Percentiles rank a stretch among this genome's conserved stretches.
Evolutionary conservation across 2,888 invertebrate species (phyloP).

Genomic region (Himalopsyche tibetana): DNA sequence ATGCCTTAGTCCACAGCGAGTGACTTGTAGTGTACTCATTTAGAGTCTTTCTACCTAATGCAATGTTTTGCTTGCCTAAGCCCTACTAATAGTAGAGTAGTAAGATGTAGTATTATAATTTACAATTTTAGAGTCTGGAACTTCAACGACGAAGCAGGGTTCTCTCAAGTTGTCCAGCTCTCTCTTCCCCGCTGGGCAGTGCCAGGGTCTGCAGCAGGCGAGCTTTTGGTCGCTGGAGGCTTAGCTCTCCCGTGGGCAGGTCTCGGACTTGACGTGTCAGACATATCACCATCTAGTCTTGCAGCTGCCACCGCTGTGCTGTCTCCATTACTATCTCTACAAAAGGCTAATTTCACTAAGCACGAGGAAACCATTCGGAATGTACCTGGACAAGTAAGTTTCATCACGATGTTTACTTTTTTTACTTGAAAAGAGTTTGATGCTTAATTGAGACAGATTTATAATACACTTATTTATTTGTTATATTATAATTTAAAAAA

Average conservation of each 20-base stretch:
- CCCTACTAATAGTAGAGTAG: no score
- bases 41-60: no score
- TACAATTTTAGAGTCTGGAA: conserved; percentile 85
- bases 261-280: conserved; percentile 45
- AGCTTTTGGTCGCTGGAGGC: conserved; percentile 79
- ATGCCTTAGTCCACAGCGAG: no score
- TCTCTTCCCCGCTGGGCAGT: conserved; percentile 81
- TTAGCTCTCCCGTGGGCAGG: conserved; percentile 73
- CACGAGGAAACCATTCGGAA: conserved; percentile 75
- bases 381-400: conserved; percentile 77
- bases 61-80: no score
- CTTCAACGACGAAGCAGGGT: conserved; percentile 83
- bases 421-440: not conserved
- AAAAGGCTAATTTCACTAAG: conserved; percentile 77
- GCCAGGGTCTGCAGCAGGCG: conserved; percentile 81
- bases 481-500: no score
- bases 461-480: no score
- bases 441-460: not conserved
- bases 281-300: conserved; percentile 68
- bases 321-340: conserved; percentile 77
- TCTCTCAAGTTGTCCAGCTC: conserved; percentile 82
- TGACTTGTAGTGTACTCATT: no score
- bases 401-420: no score
- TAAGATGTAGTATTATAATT: no score
- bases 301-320: conserved; percentile 78